phyloP scores from a whole-genome alignment of 1,140 invertebrate genomes.

The Pseudomyrmex pallidus region DNA sequence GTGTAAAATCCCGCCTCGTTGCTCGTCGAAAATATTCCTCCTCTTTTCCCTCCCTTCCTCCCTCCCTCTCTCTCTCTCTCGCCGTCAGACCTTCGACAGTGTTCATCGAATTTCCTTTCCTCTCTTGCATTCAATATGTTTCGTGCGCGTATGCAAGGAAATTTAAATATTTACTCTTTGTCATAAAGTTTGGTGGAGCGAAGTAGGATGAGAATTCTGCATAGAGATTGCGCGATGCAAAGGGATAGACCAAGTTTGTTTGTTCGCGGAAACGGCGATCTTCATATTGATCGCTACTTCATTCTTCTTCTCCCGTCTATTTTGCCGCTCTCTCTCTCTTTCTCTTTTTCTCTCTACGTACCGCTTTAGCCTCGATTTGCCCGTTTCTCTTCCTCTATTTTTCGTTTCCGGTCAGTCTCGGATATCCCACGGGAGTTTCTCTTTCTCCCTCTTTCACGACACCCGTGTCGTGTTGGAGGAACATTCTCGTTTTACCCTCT shows the following conservation, averaged over 20 bases:
- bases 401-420: conserved; percentile 46
- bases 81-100: conserved; percentile 13
- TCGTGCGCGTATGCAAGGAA: conserved; percentile 53
- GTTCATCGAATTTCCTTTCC: conserved; percentile 51
- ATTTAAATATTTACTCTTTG: conserved; percentile 62
- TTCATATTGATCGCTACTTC: conserved; percentile 49
- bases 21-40: conserved; percentile 47
- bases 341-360: neutral
- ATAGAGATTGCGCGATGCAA: conserved; percentile 52
- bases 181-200: conserved; percentile 57
- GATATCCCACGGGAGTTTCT: conserved; percentile 13
- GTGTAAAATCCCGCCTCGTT: conserved; percentile 43
- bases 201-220: conserved; percentile 47
- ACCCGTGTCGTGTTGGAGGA: conserved; percentile 32
- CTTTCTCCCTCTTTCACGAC: neutral
- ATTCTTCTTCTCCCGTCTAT: conserved; percentile 12
- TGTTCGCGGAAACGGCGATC: conserved; percentile 54
- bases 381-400: conserved; percentile 18
- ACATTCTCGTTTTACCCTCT: conserved; percentile 29
- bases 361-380: conserved; percentile 34
- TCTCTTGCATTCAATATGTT: conserved; percentile 47
- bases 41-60: neutral
- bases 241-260: conserved; percentile 48
- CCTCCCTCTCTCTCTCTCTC: neutral
- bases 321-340: neutral